Conservation (phyloP, 1,140 invertebrate species). For the Bathynomus jamesi region DNA sequence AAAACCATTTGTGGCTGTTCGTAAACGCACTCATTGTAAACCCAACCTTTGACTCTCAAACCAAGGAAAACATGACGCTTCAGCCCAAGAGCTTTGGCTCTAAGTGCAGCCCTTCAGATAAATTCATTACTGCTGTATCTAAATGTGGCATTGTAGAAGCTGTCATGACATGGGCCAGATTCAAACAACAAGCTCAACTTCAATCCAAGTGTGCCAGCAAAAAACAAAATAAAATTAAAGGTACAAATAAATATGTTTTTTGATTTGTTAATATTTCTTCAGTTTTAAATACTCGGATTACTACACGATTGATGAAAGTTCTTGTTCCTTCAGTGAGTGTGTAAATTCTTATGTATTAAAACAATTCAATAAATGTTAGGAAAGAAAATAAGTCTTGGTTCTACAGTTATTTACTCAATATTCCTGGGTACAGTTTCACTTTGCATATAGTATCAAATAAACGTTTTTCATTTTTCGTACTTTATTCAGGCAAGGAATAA, state of each 20-base stretch:
- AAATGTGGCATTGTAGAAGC: slow-evolving; percentile 92
- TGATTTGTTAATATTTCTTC: background rate
- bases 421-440: too few species aligned
- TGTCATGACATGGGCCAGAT: slow-evolving; percentile 88
- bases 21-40: slow-evolving; percentile 98
- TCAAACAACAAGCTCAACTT: slow-evolving; percentile 87
- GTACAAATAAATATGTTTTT: slow-evolving; percentile 41
- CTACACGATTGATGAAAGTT: too few species aligned
- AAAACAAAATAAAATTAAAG: slow-evolving; percentile 88
- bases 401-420: too few species aligned
- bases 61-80: slow-evolving; percentile 97
- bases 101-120: slow-evolving; percentile 80
- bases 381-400: too few species aligned
- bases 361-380: too few species aligned
- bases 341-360: too few species aligned
- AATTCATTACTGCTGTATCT: slow-evolving; percentile 59
- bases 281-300: too few species aligned
- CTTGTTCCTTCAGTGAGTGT: too few species aligned
- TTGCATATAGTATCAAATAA: too few species aligned
- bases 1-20: slow-evolving; percentile 97
- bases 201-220: slow-evolving; percentile 76
- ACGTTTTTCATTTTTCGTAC: too few species aligned
- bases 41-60: slow-evolving; percentile 99
- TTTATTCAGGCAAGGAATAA: too few species aligned
- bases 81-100: slow-evolving; percentile 94